Percentiles rank a stretch among this genome's conserved stretches.
Conservation (phyloP, 2,797 vertebrate species). For the Myripristis murdjan region DNA sequence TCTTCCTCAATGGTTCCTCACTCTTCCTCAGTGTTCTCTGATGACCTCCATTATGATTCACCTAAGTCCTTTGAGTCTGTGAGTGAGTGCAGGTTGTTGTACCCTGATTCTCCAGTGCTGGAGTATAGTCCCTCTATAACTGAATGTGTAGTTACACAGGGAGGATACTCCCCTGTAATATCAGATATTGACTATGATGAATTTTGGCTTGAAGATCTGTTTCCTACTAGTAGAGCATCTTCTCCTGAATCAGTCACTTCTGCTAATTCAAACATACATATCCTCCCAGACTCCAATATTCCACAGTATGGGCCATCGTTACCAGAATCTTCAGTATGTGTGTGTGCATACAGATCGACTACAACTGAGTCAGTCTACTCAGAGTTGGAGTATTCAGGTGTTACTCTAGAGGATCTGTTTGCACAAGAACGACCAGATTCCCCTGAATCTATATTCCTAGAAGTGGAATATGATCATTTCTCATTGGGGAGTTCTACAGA, state of each 20-base stretch:
- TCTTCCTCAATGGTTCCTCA: too few relatives aligned
- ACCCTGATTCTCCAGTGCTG: slow-evolving; percentile 5
- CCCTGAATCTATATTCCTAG: slow-evolving; percentile 4
- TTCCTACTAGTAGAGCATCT: slow-evolving; percentile 2
- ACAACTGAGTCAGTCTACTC: slow-evolving; percentile 10
- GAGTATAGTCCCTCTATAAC: slow-evolving; percentile 17
- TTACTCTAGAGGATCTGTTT: slow-evolving; percentile 12
- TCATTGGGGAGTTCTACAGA: neutral
- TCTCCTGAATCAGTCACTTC: slow-evolving; percentile 19
- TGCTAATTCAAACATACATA: slow-evolving; percentile 6
- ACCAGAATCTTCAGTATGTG: neutral
- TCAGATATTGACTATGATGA: slow-evolving; percentile 38
- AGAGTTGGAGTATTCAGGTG: slow-evolving; percentile 13
- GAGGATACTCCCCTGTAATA: slow-evolving; percentile 15
- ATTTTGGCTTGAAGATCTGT: slow-evolving; percentile 17
- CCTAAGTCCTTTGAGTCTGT: slow-evolving; percentile 30
- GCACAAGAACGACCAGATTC: slow-evolving; percentile 14
- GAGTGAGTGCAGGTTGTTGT: neutral
- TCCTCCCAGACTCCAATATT: slow-evolving; percentile 6
- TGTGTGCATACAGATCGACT: neutral
- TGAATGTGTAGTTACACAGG: slow-evolving; percentile 24
- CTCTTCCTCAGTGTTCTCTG: neutral
- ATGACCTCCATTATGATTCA: neutral
- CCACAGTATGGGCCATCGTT: slow-evolving; percentile 1
- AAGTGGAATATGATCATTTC: neutral